phyloP scores from a whole-genome alignment of 2,113 vertebrate species.

The Bombycilla garrulus region DNA sequence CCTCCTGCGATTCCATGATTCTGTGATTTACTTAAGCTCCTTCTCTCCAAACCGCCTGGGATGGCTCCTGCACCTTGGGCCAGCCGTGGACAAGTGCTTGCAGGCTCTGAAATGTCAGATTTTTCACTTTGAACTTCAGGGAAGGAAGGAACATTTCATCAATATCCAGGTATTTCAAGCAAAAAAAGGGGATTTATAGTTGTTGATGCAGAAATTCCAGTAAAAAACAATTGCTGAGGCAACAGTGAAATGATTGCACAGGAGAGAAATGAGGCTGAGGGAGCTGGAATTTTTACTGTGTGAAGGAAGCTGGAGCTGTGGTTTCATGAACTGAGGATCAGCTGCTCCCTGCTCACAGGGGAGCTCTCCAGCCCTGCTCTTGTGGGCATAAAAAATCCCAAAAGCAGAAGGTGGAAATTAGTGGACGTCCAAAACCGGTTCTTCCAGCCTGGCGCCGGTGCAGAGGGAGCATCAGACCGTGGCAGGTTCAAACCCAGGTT shows the following conservation, averaged over 20 bases:
- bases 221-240: background rate
- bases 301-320: background rate
- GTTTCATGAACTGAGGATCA: background rate
- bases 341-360: background rate
- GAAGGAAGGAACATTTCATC: background rate
- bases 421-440: background rate
- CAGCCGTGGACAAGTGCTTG: fast-evolving
- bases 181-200: background rate
- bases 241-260: background rate
- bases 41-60: background rate
- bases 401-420: background rate
- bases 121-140: background rate
- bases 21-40: background rate
- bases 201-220: background rate
- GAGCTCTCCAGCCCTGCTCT: background rate
- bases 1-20: background rate
- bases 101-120: background rate
- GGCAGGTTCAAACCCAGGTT: background rate
- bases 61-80: background rate
- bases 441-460: background rate
- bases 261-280: background rate
- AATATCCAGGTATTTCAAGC: background rate
- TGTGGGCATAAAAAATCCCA: background rate
- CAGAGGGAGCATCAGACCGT: background rate
- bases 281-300: background rate